Evolutionary conservation across 2,797 vertebrate genomes (phyloP), one percentile per base, ranked within the genome.

Genomic region (Ctenopoma multispine): DNA sequence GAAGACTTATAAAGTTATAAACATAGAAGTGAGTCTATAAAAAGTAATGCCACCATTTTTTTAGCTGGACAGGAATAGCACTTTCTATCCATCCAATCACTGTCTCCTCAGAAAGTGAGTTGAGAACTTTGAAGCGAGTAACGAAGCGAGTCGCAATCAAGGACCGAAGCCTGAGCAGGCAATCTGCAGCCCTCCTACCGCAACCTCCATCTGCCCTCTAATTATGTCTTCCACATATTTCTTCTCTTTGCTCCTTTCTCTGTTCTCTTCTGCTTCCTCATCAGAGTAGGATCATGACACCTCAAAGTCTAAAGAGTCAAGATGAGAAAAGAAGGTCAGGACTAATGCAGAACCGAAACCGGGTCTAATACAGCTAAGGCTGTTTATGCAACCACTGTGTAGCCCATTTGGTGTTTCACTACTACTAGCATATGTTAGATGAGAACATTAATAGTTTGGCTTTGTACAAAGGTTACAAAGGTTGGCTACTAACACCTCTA

Each of bases 71-170:
- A 51, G 60, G 38, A 80, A 61, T 48, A 34, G 58, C 67, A 58
- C 18, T 53, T 65, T 74, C 57, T 9, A 63, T 75, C 65, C 36
- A 61, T 72, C 63, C 74, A 83, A 80, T 86, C 86, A 84, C n/a
- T 0, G 0, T 0, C 15, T 75, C 63, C 49, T 29, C 31, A n/a
- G 61, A 56, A 69, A 4, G 55, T 48, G 72, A 82, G 77, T 50
- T 47, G 54, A 59, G 3, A 54, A 55, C n/a, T 68, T 64, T 46
- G 50, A n/a, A n/a, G n/a, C n/a, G n/a, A n/a, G n/a, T 60, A 57
- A 80, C 69, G 9, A 8, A 70, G 65, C 4, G 24, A 54, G 59
- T 70, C 38, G 81, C 86, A 90, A 91, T 91, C 90, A 91, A 70
- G 65, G 55, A 38, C 27, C 0, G 38, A 79, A 69, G 50, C 41